Base-by-base conservation (phyloP, 2,797 vertebrate genomes). In the Hyperoplus lanceolatus region DNA sequence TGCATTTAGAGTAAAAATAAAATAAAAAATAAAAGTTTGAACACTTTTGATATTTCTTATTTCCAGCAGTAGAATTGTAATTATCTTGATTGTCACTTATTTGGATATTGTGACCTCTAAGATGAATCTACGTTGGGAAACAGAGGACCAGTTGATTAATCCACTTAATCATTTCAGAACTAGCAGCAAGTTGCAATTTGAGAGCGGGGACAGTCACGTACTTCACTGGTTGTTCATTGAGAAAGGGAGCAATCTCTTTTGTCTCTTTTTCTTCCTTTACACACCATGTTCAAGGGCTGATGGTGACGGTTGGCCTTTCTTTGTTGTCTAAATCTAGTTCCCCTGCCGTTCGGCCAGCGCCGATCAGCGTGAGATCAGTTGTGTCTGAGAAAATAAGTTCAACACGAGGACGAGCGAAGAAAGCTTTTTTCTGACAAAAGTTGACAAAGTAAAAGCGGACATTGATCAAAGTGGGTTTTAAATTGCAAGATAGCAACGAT, bases 401-500 rank as follows among this genome's bases (percentile, higher is more conserved):
- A 6, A 55, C 45, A 56, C 38, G 45, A 4, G 6, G 15, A 49
- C 1, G 16, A 43, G 42, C 15, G 5, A 64, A 38, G 39, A 38
- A 38, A 53, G 21, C 29, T 18, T 51, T 60, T 46, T 15, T 18
- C 3, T 2, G 6, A 55, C 48, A 71, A 6, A 18, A 43, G 6
- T 48, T 29, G 29, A 53, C 59, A 39, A 39, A 67, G 13, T 29
- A 29, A 29, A 29, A 29, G 29, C 29, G 29, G 29, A 29, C 29
- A 29, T 29, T 42, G 68, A 39, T 83, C 62, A 60, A 70, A 61
- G 16, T 8, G 45, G 29, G 6, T 75, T 79, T 46, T 54, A 61
- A 48, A 58, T 61, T 77, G 59, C 79, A 70, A 18, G 11, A 71
- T 53, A 12, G 8, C 18, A 62, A 73, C 73, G 67, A 61, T 29